Conservation (phyloP, 2,888 invertebrate species). For the Elysia crispata region DNA sequence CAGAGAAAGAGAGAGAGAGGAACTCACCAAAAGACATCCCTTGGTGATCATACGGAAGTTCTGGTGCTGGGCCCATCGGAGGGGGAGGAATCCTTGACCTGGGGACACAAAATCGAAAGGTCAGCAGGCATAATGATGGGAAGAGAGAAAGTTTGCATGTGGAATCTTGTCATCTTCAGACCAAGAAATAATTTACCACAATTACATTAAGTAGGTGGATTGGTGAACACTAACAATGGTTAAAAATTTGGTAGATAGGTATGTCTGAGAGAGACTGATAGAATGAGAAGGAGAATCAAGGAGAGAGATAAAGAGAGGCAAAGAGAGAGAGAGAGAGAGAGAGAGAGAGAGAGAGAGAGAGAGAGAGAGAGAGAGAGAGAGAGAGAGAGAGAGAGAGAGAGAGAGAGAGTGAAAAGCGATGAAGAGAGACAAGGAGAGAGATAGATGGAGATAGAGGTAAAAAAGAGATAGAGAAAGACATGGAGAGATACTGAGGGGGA, state of each 20-base stretch:
- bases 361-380: slow-evolving; percentile 37
- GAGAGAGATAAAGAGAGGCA: slow-evolving; percentile 30
- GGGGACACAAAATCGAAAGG: not conserved
- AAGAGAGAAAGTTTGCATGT: too few species aligned
- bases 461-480: too few species aligned
- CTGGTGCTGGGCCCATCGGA: slow-evolving; percentile 67
- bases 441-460: too few species aligned
- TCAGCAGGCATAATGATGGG: too few species aligned
- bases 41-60: slow-evolving; percentile 60
- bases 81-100: slow-evolving; percentile 63
- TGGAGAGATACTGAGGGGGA: too few species aligned
- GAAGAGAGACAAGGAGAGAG: too few species aligned
- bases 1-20: not conserved
- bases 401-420: not conserved
- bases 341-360: slow-evolving; percentile 39
- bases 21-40: slow-evolving; percentile 51
- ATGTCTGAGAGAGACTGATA: not conserved
- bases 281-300: not conserved
- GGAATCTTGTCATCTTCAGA: too few species aligned
- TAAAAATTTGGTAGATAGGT: too few species aligned
- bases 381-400: slow-evolving; percentile 23
- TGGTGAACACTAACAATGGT: too few species aligned
- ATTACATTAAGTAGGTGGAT: too few species aligned
- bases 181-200: too few species aligned
- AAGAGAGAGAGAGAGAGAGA: slow-evolving; percentile 41